Conservation (phyloP, 2,797 vertebrate genomes). For the Perodicticus potto region DNA sequence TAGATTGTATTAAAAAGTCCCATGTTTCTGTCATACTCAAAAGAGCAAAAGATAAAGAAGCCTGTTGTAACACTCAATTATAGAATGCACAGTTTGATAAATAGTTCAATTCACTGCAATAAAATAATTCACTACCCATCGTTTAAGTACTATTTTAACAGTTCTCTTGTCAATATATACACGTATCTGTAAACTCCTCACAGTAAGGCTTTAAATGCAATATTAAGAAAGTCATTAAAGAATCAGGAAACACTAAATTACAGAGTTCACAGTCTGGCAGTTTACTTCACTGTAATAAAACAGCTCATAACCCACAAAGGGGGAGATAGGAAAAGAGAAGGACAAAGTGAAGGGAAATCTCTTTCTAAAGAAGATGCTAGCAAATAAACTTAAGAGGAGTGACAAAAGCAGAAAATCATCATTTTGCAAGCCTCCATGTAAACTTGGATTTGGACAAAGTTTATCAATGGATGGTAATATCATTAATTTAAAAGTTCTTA, state of each 20-base stretch:
- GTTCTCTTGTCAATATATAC: background rate
- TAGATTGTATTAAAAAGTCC: background rate
- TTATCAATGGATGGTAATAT: background rate
- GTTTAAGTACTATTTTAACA: background rate
- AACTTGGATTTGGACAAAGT: background rate
- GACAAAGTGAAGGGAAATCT: background rate
- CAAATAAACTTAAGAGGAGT: background rate
- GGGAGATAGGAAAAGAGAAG: background rate
- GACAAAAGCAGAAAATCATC: slow-evolving; percentile 3
- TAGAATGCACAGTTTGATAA: background rate
- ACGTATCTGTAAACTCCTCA: background rate
- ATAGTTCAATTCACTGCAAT: background rate
- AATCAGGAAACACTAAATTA: background rate
- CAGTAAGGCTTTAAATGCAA: background rate
- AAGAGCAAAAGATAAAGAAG: background rate
- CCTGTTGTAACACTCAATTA: background rate
- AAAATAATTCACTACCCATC: background rate
- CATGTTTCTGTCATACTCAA: background rate
- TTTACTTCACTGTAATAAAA: background rate
- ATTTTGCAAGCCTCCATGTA: background rate
- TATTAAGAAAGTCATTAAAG: background rate
- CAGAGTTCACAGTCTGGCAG: background rate
- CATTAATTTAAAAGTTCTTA: background rate
- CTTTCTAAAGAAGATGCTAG: background rate
- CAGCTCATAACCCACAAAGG: background rate